phyloP scores from a whole-genome alignment of 35 echinoderm and acorn worm genomes.

The Acanthaster planci region DNA sequence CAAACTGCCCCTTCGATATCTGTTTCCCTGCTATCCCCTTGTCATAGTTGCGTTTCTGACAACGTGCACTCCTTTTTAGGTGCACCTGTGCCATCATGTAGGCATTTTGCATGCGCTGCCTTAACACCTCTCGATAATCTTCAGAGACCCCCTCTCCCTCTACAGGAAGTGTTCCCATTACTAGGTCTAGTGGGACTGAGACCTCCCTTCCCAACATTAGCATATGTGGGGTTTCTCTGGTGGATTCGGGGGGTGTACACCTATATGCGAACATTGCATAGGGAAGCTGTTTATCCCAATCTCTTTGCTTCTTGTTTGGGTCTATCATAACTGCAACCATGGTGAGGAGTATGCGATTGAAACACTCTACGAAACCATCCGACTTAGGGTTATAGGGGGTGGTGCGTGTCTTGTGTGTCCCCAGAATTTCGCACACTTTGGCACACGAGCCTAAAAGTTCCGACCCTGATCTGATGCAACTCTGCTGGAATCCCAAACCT shows the following conservation, averaged over 20 bases:
- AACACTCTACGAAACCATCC: slow-evolving; percentile 10
- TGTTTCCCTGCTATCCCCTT: no score
- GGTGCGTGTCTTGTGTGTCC: slow-evolving; percentile 31
- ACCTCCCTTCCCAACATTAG: slow-evolving; percentile 51
- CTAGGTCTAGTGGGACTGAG: not conserved
- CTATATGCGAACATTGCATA: slow-evolving; percentile 41
- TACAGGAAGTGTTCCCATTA: not conserved
- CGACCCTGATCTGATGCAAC: slow-evolving; percentile 52
- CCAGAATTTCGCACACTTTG: slow-evolving; percentile 30
- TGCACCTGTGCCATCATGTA: no score
- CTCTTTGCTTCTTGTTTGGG: slow-evolving; percentile 31
- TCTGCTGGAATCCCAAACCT: slow-evolving; percentile 34
- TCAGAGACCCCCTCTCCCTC: slow-evolving; percentile 37
- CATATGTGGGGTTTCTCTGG: slow-evolving; percentile 45
- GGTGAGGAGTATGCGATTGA: not conserved
- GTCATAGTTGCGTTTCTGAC: no score
- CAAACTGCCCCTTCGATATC: no score
- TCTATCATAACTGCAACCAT: slow-evolving; percentile 15
- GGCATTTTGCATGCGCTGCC: no score
- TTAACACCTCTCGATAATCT: no score
- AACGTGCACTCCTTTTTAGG: no score
- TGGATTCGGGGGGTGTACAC: slow-evolving; percentile 4
- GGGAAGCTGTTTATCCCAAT: slow-evolving; percentile 43
- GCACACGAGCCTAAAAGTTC: slow-evolving; percentile 39
- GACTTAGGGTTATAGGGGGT: slow-evolving; percentile 54